A percentile compares a stretch with the other conserved stretches of the same genome.
Evolutionary conservation across 2,797 vertebrate genomes (phyloP).

Genomic region (Mico argentatus): DNA sequence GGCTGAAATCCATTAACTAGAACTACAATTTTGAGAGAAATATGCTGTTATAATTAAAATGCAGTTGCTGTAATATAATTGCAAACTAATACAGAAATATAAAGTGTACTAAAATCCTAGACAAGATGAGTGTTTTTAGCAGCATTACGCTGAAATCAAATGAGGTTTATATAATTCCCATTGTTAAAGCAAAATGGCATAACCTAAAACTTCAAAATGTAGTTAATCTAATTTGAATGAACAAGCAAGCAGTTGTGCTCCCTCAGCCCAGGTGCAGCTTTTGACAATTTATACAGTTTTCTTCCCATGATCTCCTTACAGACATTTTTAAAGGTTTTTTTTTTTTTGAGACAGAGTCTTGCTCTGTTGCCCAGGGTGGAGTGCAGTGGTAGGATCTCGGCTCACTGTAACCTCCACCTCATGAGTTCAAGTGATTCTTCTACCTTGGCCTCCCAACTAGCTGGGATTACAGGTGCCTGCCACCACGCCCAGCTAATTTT

Average conservation of each 20-base stretch:
- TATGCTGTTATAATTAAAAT: neutral
- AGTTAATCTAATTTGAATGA: neutral
- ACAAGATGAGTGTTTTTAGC: neutral
- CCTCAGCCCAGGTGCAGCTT: neutral
- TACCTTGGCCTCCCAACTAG: neutral
- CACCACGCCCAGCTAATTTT: neutral
- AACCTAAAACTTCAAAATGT: neutral
- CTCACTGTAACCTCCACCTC: neutral
- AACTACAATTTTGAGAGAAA: slow-evolving; percentile 15
- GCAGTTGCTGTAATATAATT: neutral
- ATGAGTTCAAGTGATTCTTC: neutral
- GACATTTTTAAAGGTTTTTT: neutral
- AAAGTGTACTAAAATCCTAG: neutral
- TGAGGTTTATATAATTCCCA: neutral
- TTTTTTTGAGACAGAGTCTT: neutral
- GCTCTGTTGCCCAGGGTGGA: neutral
- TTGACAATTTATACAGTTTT: neutral
- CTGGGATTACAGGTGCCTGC: neutral
- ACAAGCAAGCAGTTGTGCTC: neutral
- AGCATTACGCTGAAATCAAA: neutral
- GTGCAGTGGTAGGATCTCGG: neutral
- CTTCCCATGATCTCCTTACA: neutral
- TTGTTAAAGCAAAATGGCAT: neutral
- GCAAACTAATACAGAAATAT: neutral
- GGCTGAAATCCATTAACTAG: neutral